These are phyloP conservation scores for Acleris cristana DNA, from an alignment of 2,888 invertebrate species.

Conservation along the genomic window DNA sequence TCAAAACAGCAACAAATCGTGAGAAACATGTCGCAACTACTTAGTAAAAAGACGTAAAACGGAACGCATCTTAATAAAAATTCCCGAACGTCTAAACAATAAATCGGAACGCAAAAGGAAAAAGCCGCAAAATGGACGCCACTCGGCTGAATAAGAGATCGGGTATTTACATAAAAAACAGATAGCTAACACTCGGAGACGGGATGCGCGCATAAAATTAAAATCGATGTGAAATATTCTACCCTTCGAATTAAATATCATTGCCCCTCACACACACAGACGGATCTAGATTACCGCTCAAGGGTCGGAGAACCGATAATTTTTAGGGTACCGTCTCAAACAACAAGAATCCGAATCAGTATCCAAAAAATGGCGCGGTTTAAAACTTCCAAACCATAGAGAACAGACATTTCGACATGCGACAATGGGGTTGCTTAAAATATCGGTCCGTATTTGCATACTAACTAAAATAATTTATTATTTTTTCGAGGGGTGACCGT, in stretches of 20 bases:
- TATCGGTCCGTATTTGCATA: conserved; percentile 83
- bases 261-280: conserved; percentile 62
- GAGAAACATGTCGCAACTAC: conserved; percentile 29
- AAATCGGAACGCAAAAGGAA: conserved; percentile 61
- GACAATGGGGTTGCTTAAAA: conserved; percentile 80
- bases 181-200: conserved; percentile 76
- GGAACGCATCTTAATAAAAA: conserved; percentile 46
- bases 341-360: conserved; percentile 31
- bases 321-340: conserved; percentile 37
- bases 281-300: conserved; percentile 74
- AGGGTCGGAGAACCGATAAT: conserved; percentile 51
- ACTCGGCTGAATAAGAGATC: conserved; percentile 75
- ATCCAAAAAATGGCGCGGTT: conserved; percentile 32
- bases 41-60: conserved; percentile 19
- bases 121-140: conserved; percentile 70
- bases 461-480: conserved; percentile 85
- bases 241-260: conserved; percentile 83
- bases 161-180: conserved; percentile 83
- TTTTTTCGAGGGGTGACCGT: conserved; percentile 78
- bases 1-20: conserved; percentile 10
- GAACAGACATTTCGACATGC: conserved; percentile 67
- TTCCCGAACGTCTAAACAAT: conserved; percentile 65
- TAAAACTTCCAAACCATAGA: conserved; percentile 66
- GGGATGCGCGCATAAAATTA: conserved; percentile 83
- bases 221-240: conserved; percentile 80